Conservation (phyloP, 35 echinoderm and acorn worm genomes). For the Apostichopus japonicus region DNA sequence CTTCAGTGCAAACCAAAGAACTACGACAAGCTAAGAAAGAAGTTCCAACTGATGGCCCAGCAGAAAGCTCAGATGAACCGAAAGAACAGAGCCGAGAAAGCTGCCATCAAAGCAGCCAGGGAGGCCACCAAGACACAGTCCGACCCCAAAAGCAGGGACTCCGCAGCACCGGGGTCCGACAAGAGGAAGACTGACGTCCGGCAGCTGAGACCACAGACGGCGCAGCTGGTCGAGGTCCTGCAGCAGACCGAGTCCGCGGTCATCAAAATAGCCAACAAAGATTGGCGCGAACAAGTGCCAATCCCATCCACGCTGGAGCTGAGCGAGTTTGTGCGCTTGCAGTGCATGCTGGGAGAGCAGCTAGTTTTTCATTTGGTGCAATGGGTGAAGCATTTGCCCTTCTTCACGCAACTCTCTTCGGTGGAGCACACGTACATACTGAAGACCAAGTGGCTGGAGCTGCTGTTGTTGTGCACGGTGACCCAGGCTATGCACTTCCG, state of each 20-base stretch:
- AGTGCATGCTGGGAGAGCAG: constrained; percentile 90
- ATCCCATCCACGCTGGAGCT: constrained; percentile 69
- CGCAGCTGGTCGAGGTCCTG: constrained; percentile 91
- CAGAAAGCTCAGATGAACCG: constrained; percentile 93
- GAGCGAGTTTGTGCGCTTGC: constrained; percentile 77
- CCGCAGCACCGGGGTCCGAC: background rate
- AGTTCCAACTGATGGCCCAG: constrained; percentile 97
- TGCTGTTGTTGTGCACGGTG: constrained; percentile 86
- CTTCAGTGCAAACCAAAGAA: constrained; percentile 98
- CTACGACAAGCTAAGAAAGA: constrained; percentile 97
- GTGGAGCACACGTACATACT: constrained; percentile 96
- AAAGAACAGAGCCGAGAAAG: constrained; percentile 91
- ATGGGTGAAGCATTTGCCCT: constrained; percentile 98
- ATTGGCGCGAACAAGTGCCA: constrained; percentile 53
- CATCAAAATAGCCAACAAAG: constrained; percentile 72
- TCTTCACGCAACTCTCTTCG: constrained; percentile 90
- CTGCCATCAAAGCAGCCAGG: constrained; percentile 89
- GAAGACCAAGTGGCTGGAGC: constrained; percentile 97
- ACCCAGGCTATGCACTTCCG: constrained; percentile 96
- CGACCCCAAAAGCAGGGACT: constrained; percentile 62
- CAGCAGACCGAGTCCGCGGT: constrained; percentile 98
- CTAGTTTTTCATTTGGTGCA: constrained; percentile 97
- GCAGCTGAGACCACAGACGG: constrained; percentile 86
- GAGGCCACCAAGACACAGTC: constrained; percentile 84
- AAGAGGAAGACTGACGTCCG: constrained; percentile 60